Percentiles rank a stretch among this genome's conserved stretches.
These are phyloP conservation scores for Eilema sororculum DNA, from an alignment of 2,888 invertebrate species.

Conservation along the genomic window DNA sequence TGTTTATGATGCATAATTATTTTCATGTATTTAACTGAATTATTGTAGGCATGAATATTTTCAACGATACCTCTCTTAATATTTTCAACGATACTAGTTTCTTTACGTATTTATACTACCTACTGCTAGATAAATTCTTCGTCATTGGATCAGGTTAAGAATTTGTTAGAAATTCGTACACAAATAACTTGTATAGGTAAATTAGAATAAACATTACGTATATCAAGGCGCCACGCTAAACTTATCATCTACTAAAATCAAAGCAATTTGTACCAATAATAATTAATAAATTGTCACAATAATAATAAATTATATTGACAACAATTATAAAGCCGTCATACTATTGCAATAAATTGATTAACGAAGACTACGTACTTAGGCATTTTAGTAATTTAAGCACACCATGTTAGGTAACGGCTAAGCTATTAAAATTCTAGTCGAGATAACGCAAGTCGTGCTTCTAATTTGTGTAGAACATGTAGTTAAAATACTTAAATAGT, in stretches of 20 bases:
- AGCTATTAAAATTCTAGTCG: constrained; percentile 73
- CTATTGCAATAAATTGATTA: constrained; percentile 41
- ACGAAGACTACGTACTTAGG: constrained; percentile 24
- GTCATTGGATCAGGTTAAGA: too few species aligned
- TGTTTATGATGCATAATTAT: too few species aligned
- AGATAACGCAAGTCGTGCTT: constrained; percentile 73
- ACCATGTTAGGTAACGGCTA: constrained; percentile 53
- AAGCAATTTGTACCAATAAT: not conserved
- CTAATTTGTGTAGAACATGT: constrained; percentile 73
- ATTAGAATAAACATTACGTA: not conserved
- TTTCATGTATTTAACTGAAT: not conserved
- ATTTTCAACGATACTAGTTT: too few species aligned
- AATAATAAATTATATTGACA: not conserved
- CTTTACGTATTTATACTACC: too few species aligned
- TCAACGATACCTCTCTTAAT: not conserved
- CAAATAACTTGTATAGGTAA: not conserved
- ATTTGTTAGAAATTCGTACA: too few species aligned
- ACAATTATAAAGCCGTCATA: constrained; percentile 7
- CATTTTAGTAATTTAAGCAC: constrained; percentile 44
- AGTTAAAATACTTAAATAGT: constrained; percentile 55
- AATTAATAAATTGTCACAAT: not conserved
- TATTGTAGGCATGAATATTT: not conserved
- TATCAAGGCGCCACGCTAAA: not conserved
- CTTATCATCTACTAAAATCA: not conserved
- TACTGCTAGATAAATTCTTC: too few species aligned